phyloP scores from a whole-genome alignment of 2,797 vertebrate species.

The Agapornis canus region DNA sequence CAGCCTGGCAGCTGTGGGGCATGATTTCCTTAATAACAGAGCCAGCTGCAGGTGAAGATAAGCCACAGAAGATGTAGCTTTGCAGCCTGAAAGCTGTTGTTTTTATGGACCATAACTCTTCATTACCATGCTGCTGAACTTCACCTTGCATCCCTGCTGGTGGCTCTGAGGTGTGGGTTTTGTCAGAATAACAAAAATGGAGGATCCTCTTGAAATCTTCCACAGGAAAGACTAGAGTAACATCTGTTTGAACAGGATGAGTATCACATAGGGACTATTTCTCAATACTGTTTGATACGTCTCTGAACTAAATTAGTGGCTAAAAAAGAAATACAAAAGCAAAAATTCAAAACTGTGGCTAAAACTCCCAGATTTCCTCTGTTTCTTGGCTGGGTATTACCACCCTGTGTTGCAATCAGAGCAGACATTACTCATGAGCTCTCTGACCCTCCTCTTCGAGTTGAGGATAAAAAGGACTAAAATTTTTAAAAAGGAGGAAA shows the following conservation, averaged over 20 bases:
- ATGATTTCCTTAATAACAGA: background rate
- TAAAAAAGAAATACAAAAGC: background rate
- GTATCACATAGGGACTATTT: background rate
- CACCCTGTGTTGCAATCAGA: background rate
- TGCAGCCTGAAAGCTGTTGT: background rate
- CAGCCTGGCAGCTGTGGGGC: background rate
- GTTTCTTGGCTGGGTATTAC: background rate
- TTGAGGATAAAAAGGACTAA: background rate
- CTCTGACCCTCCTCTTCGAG: background rate
- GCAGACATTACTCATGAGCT: rapidly evolving
- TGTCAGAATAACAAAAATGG: background rate
- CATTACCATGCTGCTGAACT: background rate
- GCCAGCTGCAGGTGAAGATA: background rate
- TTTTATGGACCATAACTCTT: background rate
- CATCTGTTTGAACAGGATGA: background rate
- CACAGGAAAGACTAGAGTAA: background rate
- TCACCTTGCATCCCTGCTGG: background rate
- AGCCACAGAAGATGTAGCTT: background rate
- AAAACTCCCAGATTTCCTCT: background rate
- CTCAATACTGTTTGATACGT: background rate
- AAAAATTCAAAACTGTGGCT: background rate
- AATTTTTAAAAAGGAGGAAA: background rate
- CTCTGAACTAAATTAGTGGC: background rate
- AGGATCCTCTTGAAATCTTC: background rate
- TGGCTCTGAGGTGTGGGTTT: background rate